Evolutionary conservation across 2,113 vertebrate species (phyloP).

Genomic region (Sceloporus tristichus): DNA sequence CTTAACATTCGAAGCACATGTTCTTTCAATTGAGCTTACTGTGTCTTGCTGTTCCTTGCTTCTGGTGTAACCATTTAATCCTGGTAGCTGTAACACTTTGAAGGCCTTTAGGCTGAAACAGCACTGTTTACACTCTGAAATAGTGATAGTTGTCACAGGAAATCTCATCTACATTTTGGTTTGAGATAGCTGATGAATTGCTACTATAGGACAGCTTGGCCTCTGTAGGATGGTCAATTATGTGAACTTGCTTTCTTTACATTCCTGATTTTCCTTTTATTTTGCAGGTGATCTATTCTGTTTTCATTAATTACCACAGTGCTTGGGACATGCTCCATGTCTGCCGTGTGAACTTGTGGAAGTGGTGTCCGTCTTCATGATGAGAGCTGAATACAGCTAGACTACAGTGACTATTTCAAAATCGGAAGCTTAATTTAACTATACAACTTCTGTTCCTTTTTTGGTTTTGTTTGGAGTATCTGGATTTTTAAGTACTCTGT

Average conservation of each 20-base stretch:
- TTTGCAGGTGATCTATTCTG: conserved; percentile 27
- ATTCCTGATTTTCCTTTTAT: not conserved
- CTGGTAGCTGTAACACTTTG: not conserved
- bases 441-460: not conserved
- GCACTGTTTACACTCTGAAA: not conserved
- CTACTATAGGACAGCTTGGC: not conserved
- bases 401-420: not conserved
- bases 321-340: conserved; percentile 4
- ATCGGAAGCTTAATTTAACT: conserved; percentile 12
- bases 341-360: fast-evolving
- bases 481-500: conserved; percentile 4
- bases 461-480: not conserved
- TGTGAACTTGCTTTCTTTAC: not conserved
- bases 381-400: fast-evolving
- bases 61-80: not conserved
- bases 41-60: not conserved
- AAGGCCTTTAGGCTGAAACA: not conserved
- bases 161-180: not conserved
- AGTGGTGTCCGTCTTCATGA: not conserved
- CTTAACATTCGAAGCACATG: no score
- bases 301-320: not conserved
- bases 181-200: not conserved
- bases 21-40: not conserved
- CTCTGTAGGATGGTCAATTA: not conserved
- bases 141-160: not conserved